Percentiles rank a stretch among this genome's conserved stretches.
phyloP scores from a whole-genome alignment of 2,797 vertebrate species.

The Leptatherina wallacei region DNA sequence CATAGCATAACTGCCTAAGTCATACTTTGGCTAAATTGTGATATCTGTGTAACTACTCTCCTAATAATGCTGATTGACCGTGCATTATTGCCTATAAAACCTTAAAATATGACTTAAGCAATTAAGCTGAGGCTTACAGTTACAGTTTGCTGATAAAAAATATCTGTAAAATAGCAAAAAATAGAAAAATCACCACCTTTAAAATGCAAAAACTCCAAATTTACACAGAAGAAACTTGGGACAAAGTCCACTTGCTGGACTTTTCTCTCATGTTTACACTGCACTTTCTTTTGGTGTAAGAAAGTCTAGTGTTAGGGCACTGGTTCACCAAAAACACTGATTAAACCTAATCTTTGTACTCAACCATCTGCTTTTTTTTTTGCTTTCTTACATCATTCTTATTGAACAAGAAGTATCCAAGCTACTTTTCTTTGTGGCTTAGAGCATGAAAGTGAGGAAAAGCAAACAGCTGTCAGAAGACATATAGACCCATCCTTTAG shows the following conservation, averaged over 20 bases:
- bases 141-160: conserved; percentile 9
- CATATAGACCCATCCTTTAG: conserved; percentile 3
- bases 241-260: conserved; percentile 19
- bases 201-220: conserved; percentile 12
- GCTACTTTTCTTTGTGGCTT: neutral
- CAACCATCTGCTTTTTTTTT: neutral
- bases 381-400: neutral
- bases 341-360: conserved; percentile 16
- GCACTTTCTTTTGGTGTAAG: neutral
- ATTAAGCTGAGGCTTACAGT: neutral
- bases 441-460: neutral
- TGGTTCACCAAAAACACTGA: conserved; percentile 35
- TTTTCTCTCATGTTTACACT: conserved; percentile 1
- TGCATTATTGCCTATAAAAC: too few species aligned
- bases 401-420: neutral
- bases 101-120: neutral
- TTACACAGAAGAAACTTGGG: neutral
- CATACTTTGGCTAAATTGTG: neutral
- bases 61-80: neutral
- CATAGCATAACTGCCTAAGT: neutral
- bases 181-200: neutral
- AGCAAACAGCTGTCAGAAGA: neutral
- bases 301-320: conserved; percentile 5
- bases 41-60: neutral
- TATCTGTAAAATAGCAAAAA: neutral